Base-by-base conservation (phyloP, 2,113 vertebrate species). In the Lepus europaeus region DNA sequence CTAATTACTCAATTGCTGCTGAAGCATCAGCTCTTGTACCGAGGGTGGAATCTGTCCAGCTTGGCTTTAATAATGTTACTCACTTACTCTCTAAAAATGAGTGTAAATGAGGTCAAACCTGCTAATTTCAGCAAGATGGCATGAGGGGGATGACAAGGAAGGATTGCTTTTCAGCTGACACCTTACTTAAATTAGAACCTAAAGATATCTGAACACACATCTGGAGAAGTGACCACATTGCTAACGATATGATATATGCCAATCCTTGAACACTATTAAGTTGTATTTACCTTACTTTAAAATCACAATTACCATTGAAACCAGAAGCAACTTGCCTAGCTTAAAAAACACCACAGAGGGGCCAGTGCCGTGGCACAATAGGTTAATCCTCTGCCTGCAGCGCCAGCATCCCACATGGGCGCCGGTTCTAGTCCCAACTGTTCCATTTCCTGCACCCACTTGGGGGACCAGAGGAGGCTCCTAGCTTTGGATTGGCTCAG, bases 211-310 rank as follows among this genome's bases (percentile, higher is more conserved):
- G 88, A 81, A 88, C 74, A 89, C 92, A 93, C 19, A 98, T 97
- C 90, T 98, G 87, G 78, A 97, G 96, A 98, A 68, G 89, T 96
- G 1, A 77, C 72, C 95, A 94, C 97, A 96, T 92, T 96, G 96
- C 96, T 93, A 87, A 97, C 81, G 86, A 97, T 81, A 92, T 94
- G 94, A 87, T 94, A 95, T 68, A n/a, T 91, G n/a, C 0, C 45
- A 74, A 98, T 97, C 95, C 97, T 94, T 97, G 96, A 98, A 98
- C 96, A 83, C 96, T 98, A 97, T 97, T 96, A 96, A 85, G 94
- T 96, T 87, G 56, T 97, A 85, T 98, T 98, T 98, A 93, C 94
- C 95, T 98, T 97, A 93, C 95, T 97, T 96, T 70, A 89, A 77
- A 56, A 85, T 84, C 72, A 76, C 79, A 95, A 76, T 49, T 96